phyloP scores from a whole-genome alignment of 2,888 invertebrate genomes.

The Melanargia galathea region DNA sequence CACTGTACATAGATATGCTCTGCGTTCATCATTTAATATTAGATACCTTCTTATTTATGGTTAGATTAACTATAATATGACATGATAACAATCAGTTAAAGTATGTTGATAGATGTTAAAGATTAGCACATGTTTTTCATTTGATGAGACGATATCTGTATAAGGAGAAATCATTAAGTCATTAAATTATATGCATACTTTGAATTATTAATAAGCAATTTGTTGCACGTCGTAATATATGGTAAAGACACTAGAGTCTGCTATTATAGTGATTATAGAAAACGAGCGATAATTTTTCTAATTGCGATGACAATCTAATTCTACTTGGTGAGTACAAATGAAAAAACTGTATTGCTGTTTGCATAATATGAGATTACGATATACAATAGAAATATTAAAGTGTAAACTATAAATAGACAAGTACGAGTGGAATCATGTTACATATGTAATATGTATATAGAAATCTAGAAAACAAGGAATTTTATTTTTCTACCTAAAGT shows the following conservation, averaged over 20 bases:
- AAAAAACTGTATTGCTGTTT: too few relatives aligned
- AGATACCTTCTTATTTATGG: too few relatives aligned
- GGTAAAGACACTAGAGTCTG: constrained; percentile 1
- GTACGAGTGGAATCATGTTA: too few relatives aligned
- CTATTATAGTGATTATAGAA: constrained; percentile 4
- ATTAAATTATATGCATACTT: constrained; percentile 13
- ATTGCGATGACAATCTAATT: constrained; percentile 6
- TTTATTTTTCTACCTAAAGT: too few relatives aligned
- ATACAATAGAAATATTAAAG: too few relatives aligned
- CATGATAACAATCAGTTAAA: neutral
- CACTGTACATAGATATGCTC: too few relatives aligned
- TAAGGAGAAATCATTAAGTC: neutral
- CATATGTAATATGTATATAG: too few relatives aligned
- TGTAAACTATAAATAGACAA: too few relatives aligned
- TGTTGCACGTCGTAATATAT: constrained; percentile 12
- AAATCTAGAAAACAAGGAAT: too few relatives aligned
- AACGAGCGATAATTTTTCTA: neutral
- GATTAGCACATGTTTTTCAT: constrained; percentile 11
- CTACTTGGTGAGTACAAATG: too few relatives aligned
- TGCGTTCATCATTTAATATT: too few relatives aligned
- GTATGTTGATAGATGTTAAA: constrained; percentile 7
- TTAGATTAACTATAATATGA: neutral
- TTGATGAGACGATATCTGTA: neutral
- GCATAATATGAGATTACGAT: too few relatives aligned
- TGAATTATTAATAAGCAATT: constrained; percentile 19